phyloP scores from a whole-genome alignment of 2,113 vertebrate species.

The Irena cyanogastra region DNA sequence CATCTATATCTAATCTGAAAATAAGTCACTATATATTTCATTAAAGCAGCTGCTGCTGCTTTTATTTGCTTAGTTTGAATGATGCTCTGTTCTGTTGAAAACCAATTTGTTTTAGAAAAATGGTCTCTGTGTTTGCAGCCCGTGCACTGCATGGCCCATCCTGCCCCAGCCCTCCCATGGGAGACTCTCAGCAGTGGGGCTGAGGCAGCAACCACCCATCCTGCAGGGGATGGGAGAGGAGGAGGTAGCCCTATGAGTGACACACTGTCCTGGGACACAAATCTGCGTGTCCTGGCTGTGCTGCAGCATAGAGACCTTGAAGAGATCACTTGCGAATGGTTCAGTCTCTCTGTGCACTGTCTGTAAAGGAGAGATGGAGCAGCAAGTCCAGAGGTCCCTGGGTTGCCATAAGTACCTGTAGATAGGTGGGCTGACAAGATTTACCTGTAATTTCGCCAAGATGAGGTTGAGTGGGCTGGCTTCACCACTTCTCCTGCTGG shows the following conservation, averaged over 20 bases:
- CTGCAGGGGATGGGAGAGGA: neutral
- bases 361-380: neutral
- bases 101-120: constrained; percentile 7
- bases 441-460: neutral
- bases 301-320: neutral
- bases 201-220: neutral
- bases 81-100: neutral
- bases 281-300: neutral
- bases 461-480: neutral
- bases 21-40: constrained; percentile 55
- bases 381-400: neutral
- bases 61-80: constrained; percentile 38
- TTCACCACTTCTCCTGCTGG: neutral
- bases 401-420: neutral
- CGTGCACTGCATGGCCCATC: accelerated
- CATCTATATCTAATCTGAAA: constrained; percentile 44
- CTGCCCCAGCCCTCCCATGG: neutral
- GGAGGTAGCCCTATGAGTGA: neutral
- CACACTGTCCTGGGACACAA: neutral
- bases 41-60: constrained; percentile 48
- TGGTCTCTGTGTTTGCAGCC: neutral
- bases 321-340: neutral
- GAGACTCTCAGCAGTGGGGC: neutral
- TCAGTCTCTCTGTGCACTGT: neutral
- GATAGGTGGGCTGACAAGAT: neutral